Conservation (phyloP, 1,140 invertebrate genomes). For the Maniola jurtina region DNA sequence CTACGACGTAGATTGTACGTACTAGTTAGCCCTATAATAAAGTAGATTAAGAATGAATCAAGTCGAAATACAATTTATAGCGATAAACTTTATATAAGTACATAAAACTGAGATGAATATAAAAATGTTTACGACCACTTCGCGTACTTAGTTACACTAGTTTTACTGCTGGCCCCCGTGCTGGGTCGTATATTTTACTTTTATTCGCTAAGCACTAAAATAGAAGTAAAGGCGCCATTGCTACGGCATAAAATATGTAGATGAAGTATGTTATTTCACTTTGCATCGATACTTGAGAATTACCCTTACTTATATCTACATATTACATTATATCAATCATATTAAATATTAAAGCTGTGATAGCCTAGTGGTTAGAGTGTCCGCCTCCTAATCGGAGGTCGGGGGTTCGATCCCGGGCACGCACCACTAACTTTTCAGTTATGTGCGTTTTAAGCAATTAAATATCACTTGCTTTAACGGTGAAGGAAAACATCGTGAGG, state of each 20-base stretch:
- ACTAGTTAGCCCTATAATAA: not conserved
- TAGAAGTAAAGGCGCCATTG: not conserved
- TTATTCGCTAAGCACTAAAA: not conserved
- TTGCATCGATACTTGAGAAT: not conserved
- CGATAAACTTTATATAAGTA: not conserved
- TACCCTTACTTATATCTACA: too few relatives aligned
- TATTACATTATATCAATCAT: too few relatives aligned
- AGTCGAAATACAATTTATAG: conserved; percentile 3
- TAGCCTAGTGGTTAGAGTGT: too few relatives aligned
- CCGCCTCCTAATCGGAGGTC: too few relatives aligned
- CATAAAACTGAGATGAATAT: conserved; percentile 10
- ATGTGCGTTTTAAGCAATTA: too few relatives aligned
- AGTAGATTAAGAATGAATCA: not conserved
- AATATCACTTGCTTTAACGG: too few relatives aligned
- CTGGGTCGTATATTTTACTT: conserved; percentile 5
- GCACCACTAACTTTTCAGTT: too few relatives aligned
- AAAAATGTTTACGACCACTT: conserved; percentile 8
- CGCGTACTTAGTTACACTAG: conserved; percentile 7
- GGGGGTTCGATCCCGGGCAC: too few relatives aligned
- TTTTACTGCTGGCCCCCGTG: not conserved
- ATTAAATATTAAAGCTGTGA: too few relatives aligned
- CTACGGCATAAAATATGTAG: not conserved
- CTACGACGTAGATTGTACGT: too few relatives aligned
- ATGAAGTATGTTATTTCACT: not conserved
- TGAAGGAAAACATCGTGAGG: too few relatives aligned